These are phyloP conservation scores for Oxygymnocypris stewartii DNA, from an alignment of 2,113 vertebrate species.

Conservation along the genomic window DNA sequence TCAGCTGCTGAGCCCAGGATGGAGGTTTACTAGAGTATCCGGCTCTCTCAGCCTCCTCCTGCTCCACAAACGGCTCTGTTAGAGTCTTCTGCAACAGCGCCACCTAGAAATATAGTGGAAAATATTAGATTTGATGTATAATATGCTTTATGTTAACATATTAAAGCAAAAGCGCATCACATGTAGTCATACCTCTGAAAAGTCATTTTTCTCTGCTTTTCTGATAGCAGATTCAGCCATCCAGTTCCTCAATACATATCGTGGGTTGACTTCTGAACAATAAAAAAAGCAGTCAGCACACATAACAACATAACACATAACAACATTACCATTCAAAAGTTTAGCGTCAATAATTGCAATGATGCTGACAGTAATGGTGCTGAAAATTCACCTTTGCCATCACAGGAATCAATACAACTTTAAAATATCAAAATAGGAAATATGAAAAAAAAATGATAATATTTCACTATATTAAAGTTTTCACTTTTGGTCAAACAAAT, in stretches of 20 bases:
- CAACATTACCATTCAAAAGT: neutral
- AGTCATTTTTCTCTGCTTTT: conserved; percentile 79
- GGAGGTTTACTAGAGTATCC: conserved; percentile 72
- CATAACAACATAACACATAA: conserved; percentile 51
- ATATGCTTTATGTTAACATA: neutral
- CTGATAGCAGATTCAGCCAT: conserved; percentile 81
- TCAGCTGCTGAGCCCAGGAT: conserved; percentile 73
- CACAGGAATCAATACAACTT: neutral
- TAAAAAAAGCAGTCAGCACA: neutral
- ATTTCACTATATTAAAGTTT: neutral
- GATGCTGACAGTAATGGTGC: too few relatives aligned
- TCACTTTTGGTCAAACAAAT: neutral
- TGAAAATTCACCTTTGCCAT: neutral
- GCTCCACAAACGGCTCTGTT: conserved; percentile 70
- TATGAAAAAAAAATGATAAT: too few relatives aligned
- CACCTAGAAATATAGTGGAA: conserved; percentile 66
- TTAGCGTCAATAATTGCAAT: too few relatives aligned
- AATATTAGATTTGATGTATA: neutral
- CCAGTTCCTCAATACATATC: conserved; percentile 84
- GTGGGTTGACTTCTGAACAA: conserved; percentile 75
- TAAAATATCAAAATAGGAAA: neutral
- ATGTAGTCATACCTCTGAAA: conserved; percentile 76
- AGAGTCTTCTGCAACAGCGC: conserved; percentile 73
- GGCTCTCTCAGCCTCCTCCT: conserved; percentile 74
- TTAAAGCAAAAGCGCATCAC: neutral